Percentiles rank a stretch among this genome's conserved stretches.
These are phyloP conservation scores for Holcopasites calliopsidis DNA, from an alignment of 1,140 invertebrate species.

Conservation along the genomic window DNA sequence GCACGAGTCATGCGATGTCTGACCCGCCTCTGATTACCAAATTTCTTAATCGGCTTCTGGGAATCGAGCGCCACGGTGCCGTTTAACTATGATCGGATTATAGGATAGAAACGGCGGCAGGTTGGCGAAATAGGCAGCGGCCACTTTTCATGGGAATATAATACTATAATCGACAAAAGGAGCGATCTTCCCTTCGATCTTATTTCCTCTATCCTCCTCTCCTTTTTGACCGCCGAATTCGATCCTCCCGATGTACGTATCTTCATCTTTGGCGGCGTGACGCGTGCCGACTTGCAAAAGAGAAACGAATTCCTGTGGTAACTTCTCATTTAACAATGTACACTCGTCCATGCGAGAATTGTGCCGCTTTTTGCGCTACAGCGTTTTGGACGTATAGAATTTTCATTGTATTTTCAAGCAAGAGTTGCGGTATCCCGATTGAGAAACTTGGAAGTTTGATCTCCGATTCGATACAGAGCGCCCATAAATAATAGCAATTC, in stretches of 20 bases:
- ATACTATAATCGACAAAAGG: conserved; percentile 41
- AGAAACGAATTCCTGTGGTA: not conserved
- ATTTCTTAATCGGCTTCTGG: conserved; percentile 48
- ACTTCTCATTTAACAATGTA: not conserved
- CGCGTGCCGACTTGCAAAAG: conserved; percentile 2
- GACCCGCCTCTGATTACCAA: conserved; percentile 19
- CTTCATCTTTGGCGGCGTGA: not conserved
- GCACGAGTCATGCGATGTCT: conserved; percentile 14
- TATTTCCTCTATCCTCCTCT: not conserved
- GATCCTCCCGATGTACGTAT: not conserved
- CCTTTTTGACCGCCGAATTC: not conserved
- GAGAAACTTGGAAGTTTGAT: conserved; percentile 36
- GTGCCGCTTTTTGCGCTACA: no score
- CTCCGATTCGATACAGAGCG: conserved; percentile 28
- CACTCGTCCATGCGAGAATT: not conserved
- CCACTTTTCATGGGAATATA: conserved; percentile 34
- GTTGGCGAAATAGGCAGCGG: conserved; percentile 23
- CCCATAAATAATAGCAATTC: conserved; percentile 50
- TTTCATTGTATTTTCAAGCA: not conserved
- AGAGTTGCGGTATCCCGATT: conserved; percentile 5
- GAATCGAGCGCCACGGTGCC: conserved; percentile 38
- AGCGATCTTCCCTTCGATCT: conserved; percentile 18
- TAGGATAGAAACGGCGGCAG: conserved; percentile 45
- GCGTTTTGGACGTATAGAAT: not conserved
- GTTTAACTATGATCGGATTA: conserved; percentile 55